Evolutionary conservation across 2,797 vertebrate genomes (phyloP).

Genomic region (Lepidocolaptes lacrymiger): DNA sequence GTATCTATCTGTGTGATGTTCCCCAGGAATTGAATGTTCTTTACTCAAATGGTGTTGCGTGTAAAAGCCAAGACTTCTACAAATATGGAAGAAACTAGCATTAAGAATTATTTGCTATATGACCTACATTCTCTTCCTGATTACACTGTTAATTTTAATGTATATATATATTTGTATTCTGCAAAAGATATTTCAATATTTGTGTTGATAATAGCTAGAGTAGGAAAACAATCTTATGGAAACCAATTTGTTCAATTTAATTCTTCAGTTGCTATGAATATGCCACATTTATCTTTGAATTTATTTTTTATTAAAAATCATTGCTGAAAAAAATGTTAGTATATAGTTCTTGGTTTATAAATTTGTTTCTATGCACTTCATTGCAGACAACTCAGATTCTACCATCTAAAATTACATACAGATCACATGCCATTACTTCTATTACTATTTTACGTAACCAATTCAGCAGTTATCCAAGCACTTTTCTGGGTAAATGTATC

Average conservation of each 20-base stretch:
- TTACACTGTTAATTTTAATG: not conserved
- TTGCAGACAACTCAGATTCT: not conserved
- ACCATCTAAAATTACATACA: not conserved
- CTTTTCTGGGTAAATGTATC: not conserved
- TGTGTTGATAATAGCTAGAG: not conserved
- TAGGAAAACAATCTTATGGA: not conserved
- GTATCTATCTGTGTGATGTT: not conserved
- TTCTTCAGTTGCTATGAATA: not conserved
- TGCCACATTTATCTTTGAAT: not conserved
- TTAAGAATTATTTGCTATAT: not conserved
- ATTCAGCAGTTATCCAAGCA: not conserved
- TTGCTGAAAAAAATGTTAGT: not conserved
- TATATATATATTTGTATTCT: not conserved
- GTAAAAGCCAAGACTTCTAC: not conserved
- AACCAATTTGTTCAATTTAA: not conserved
- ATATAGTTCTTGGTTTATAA: not conserved
- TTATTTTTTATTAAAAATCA: constrained; percentile 15
- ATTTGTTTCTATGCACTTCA: not conserved
- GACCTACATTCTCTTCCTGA: not conserved
- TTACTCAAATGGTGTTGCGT: not conserved
- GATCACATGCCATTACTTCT: not conserved
- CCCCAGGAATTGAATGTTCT: not conserved
- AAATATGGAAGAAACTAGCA: not conserved
- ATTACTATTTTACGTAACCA: not conserved
- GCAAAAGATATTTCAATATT: not conserved